Conservation (phyloP, 2,113 vertebrate species). For the Pimephales promelas region DNA sequence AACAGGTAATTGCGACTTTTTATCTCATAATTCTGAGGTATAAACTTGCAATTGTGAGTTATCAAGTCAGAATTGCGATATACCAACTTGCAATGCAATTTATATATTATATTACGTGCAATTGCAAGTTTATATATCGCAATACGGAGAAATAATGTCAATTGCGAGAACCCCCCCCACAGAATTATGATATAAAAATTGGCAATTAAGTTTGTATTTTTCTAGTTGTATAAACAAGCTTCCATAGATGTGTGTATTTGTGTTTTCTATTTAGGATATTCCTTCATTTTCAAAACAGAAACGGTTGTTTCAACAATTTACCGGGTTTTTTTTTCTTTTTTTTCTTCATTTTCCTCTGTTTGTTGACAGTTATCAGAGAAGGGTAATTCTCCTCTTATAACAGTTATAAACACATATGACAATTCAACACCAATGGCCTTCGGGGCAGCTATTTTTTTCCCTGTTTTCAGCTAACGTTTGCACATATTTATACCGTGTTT, state of each 20-base stretch:
- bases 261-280: background rate
- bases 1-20: too few species aligned
- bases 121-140: too few species aligned
- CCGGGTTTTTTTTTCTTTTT: background rate
- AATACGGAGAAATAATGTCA: too few species aligned
- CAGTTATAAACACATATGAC: conserved; percentile 30
- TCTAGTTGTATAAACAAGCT: too few species aligned
- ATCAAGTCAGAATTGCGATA: too few species aligned
- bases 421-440: conserved; percentile 1
- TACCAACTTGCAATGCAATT: too few species aligned
- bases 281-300: background rate
- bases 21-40: too few species aligned
- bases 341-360: background rate
- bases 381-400: conserved; percentile 19
- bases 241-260: background rate
- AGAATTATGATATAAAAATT: too few species aligned
- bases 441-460: background rate
- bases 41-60: too few species aligned
- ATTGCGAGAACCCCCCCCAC: too few species aligned
- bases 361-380: background rate
- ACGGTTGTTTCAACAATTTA: background rate
- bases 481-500: conserved; percentile 19
- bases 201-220: too few species aligned
- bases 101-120: too few species aligned
- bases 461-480: conserved; percentile 31